Conservation (phyloP, 2,888 invertebrate genomes). For the Sepiola atlantica region DNA sequence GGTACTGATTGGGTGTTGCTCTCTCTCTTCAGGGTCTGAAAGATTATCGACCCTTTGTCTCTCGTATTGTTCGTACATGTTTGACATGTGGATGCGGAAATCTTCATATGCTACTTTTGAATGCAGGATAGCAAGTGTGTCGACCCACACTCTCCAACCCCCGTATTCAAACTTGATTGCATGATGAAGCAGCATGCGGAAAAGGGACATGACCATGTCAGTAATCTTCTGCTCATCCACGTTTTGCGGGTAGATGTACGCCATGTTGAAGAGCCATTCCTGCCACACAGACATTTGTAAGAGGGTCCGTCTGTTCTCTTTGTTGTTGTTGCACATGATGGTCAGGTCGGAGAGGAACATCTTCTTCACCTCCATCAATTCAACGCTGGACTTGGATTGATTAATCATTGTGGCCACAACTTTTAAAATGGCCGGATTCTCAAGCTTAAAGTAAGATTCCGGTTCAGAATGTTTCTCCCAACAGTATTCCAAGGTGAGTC, state of each 20-base stretch:
- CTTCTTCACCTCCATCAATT: slow-evolving; percentile 81
- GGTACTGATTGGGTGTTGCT: slow-evolving; percentile 94
- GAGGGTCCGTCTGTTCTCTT: slow-evolving; percentile 95
- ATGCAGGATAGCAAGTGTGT: slow-evolving; percentile 98
- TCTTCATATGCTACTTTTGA: slow-evolving; percentile 99
- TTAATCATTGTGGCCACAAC: slow-evolving; percentile 97
- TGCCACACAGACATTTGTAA: slow-evolving; percentile 99
- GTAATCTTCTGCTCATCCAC: slow-evolving; percentile 96
- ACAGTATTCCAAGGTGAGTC: slow-evolving; percentile 94
- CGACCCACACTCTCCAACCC: slow-evolving; percentile 99
- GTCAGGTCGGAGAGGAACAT: slow-evolving; percentile 98
- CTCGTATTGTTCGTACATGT: slow-evolving; percentile 88
- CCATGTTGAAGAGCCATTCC: slow-evolving; percentile 96
- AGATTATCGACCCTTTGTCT: slow-evolving; percentile 94
- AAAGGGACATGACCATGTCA: slow-evolving; percentile 97
- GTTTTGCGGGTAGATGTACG: slow-evolving; percentile 96
- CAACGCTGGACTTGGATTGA: slow-evolving; percentile 89
- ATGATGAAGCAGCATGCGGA: slow-evolving; percentile 97
- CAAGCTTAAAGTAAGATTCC: slow-evolving; percentile 93
- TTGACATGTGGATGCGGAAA: slow-evolving; percentile 96
- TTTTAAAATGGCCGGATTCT: slow-evolving; percentile 98
- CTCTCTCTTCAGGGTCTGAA: slow-evolving; percentile 93
- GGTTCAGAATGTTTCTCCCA: slow-evolving; percentile 96
- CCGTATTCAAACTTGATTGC: slow-evolving; percentile 99
- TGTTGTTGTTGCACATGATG: slow-evolving; percentile 95